Base-by-base conservation (phyloP, 2,888 invertebrate species). In the Drosophila vallismaia region DNA sequence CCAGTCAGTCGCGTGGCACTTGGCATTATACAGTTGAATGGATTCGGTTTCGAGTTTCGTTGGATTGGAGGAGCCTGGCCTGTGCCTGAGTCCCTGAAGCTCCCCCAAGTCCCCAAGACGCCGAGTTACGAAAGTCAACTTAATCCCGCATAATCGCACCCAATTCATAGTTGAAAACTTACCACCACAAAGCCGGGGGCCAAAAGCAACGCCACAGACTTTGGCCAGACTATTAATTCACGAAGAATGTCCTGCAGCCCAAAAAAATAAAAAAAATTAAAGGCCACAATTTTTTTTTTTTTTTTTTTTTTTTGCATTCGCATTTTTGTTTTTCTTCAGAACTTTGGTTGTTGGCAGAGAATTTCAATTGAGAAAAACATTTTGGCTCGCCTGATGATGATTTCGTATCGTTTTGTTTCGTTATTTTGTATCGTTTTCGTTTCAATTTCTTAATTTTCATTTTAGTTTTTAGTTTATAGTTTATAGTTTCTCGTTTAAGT, bases 141-240 rank as follows among this genome's bases (percentile, higher is more conserved):
- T 66, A 82, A 79, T 72, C 73, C 79, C 62, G 71, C 71, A 69
- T 72, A 75, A 82, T 75, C 69, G 63, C 73, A 64, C 57, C 36
- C 58, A 79, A 67, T 82, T 79, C 58, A 69, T 56, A 60, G 64
- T 63, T 69, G 29, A 24, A 59, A 51, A 76, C 75, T 77, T 70
- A 46, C 78, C 76, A 54, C 75, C 76, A 54, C 75, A 75, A 71
- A 71, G 64, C 71, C 58, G 24, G 14, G 45, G 44, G 53, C 44
- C 55, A 56, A 46, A 63, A 63, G 57, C 60, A 71, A 62, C 59
- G 63, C 59, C 44, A 24, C 44, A 33, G 54, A 12, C 54, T 26
- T 56, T 71, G 46, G 56, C 19, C 50, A 38, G 54, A 19, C 75
- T 60, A 69, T 80, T 63, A 79, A 77, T 59, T 79, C 52, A 48